Percentiles rank a stretch among this genome's conserved stretches.
Conservation (phyloP, 2,888 invertebrate species). For the Cantharis nigra region DNA sequence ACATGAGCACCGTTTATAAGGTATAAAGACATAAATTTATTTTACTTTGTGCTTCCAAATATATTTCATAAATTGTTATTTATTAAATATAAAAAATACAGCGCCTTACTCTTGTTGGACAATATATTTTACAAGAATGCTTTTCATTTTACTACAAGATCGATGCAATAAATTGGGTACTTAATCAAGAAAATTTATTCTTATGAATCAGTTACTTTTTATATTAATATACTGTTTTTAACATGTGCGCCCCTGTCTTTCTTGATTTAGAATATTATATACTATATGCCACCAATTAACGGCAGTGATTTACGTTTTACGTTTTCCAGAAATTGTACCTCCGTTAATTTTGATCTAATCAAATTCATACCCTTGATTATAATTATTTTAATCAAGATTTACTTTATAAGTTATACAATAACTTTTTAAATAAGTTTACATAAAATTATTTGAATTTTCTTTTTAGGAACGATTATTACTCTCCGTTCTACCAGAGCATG, state of each 20-base stretch:
- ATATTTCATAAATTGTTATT: neutral
- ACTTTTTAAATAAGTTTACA: neutral
- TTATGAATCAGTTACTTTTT: too few species aligned
- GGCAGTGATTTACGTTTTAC: neutral
- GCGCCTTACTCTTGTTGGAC: neutral
- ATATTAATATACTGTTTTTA: too few species aligned
- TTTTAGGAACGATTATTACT: constrained; percentile 85
- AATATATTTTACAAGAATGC: neutral
- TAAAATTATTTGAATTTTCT: constrained; percentile 5
- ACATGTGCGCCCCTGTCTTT: neutral
- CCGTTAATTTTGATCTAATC: neutral
- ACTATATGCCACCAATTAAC: neutral
- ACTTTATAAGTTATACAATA: neutral
- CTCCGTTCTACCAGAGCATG: constrained; percentile 93
- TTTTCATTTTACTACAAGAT: neutral
- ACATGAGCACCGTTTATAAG: neutral
- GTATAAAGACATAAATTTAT: neutral
- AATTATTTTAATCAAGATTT: neutral
- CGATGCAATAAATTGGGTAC: neutral
- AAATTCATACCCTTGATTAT: neutral
- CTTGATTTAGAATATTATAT: neutral
- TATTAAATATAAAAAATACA: neutral
- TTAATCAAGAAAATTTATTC: neutral
- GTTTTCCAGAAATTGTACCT: neutral
- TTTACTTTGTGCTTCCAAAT: neutral